phyloP scores from a whole-genome alignment of 37 sponge, comb jelly and placozoan species.

The Diacarnus erythraeanus region DNA sequence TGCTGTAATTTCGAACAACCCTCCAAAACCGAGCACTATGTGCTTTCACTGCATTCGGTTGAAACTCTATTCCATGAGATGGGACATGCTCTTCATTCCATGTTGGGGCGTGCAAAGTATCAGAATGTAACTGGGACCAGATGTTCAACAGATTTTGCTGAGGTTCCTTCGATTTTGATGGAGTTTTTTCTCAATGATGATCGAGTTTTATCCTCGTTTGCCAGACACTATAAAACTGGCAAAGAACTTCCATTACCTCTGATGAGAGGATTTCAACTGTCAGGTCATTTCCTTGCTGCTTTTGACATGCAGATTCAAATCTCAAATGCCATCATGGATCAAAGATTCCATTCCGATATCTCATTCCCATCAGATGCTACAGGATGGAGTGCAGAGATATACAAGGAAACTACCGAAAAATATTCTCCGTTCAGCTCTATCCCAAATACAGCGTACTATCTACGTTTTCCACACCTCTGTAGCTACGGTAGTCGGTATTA shows the following conservation, averaged over 20 bases:
- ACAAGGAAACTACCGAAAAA: conserved; percentile 1
- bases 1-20: conserved; percentile 49
- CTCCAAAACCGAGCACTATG: background rate
- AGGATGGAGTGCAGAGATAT: background rate
- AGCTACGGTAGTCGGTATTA: conserved; percentile 89
- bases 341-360: conserved; percentile 47
- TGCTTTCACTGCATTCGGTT: conserved; percentile 61
- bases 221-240: conserved; percentile 52
- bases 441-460: conserved; percentile 61
- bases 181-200: conserved; percentile 79
- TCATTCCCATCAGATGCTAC: background rate
- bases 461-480: conserved; percentile 82
- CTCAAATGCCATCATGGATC: conserved; percentile 74
- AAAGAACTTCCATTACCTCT: conserved; percentile 18
- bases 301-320: conserved; percentile 70
- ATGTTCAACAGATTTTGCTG: conserved; percentile 92
- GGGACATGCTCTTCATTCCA: conserved; percentile 95
- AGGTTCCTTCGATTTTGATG: conserved; percentile 94
- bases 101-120: conserved; percentile 81
- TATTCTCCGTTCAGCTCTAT: conserved; percentile 39
- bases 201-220: conserved; percentile 61
- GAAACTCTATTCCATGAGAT: conserved; percentile 94
- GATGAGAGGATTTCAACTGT: conserved; percentile 12
- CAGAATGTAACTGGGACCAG: conserved; percentile 96
- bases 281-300: conserved; percentile 49